Percentiles rank a stretch among this genome's conserved stretches.
Conservation (phyloP, 2,888 invertebrate species). For the Pachydiplax longipennis region DNA sequence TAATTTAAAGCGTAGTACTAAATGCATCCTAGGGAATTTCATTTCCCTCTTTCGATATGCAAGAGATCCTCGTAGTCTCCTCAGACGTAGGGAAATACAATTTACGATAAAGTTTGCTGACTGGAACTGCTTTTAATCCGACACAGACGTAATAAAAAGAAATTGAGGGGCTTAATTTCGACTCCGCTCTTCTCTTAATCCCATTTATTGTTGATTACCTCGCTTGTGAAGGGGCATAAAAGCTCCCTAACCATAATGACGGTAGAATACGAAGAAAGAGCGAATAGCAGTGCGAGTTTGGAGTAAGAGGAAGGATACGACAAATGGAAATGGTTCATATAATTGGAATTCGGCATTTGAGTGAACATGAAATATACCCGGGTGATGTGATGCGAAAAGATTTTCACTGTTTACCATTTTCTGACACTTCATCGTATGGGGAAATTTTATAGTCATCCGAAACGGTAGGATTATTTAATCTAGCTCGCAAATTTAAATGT, state of each 20-base stretch:
- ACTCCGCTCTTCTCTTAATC: neutral
- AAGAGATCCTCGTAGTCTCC: neutral
- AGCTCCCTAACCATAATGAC: neutral
- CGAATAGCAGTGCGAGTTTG: neutral
- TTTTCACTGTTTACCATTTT: too few species aligned
- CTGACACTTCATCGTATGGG: too few species aligned
- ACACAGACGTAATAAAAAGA: neutral
- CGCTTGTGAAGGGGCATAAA: neutral
- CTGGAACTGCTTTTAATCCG: neutral
- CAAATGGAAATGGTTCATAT: neutral
- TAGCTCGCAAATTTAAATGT: too few species aligned
- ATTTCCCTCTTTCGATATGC: too few species aligned
- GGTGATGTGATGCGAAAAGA: too few species aligned
- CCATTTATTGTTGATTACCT: neutral
- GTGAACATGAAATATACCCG: too few species aligned
- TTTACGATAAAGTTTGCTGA: too few species aligned
- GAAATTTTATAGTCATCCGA: too few species aligned
- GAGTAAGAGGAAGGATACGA: neutral
- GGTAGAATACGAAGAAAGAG: neutral
- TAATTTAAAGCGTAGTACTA: too few species aligned
- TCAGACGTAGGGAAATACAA: neutral
- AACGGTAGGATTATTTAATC: too few species aligned
- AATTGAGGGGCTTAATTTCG: neutral
- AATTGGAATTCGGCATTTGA: neutral
- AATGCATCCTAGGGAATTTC: too few species aligned